Percentiles rank a stretch among this genome's conserved stretches.
phyloP scores from a whole-genome alignment of 2,797 vertebrate species.

The Hypotaenidia okinawae region DNA sequence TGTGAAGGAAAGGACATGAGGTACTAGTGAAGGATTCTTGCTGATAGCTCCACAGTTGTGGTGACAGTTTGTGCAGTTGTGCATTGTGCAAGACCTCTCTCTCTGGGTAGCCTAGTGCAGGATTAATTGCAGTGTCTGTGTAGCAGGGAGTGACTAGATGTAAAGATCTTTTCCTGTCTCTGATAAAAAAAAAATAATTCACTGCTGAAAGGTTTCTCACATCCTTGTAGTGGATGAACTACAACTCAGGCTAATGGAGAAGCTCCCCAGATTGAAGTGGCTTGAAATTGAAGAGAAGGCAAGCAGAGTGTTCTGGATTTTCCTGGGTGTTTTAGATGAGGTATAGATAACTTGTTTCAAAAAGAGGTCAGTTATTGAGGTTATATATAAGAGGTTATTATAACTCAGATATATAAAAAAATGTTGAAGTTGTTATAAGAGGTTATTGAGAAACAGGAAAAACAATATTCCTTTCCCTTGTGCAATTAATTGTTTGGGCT shows the following conservation, averaged over 20 bases:
- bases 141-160: not conserved
- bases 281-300: not conserved
- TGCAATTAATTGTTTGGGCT: not conserved
- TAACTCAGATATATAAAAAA: too few relatives aligned
- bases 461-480: not conserved
- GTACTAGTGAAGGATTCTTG: not conserved
- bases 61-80: not conserved
- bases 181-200: not conserved
- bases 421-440: not conserved
- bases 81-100: not conserved
- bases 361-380: not conserved
- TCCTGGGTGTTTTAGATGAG: not conserved
- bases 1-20: not conserved
- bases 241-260: not conserved
- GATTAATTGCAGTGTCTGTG: not conserved
- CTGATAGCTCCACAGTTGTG: rapidly evolving
- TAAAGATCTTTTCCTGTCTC: not conserved
- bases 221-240: not conserved
- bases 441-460: not conserved
- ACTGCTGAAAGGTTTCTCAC: not conserved
- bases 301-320: not conserved
- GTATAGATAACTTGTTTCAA: not conserved
- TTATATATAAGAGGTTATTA: not conserved
- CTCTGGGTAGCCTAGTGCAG: not conserved
- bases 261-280: not conserved